Evolutionary conservation across 2,113 vertebrate genomes (phyloP), one percentile per base, ranked within the genome.

Genomic region (Melospiza georgiana): DNA sequence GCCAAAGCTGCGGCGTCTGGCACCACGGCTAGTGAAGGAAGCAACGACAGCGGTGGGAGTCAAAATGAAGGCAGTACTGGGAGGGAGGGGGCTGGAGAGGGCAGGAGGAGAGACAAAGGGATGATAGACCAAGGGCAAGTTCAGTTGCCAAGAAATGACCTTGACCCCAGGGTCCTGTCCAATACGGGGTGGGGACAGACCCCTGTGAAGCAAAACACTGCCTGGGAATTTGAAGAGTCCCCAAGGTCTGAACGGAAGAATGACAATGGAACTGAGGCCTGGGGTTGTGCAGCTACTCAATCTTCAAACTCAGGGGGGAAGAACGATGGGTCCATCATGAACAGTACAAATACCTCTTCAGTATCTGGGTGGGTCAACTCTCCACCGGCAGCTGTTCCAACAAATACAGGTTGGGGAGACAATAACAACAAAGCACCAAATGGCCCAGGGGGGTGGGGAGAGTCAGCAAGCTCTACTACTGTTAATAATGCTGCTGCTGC

Each of bases 141-240:
- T 83, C 98, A 97, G 77, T 95, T 99, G 96, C 99, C 99, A 89
- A 98, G 99, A 95, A 99, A 98, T 76, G 99, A 99, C 93, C 98
- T 99, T 84, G 99, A 99, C 97, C 99, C 99, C 43, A 98, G 99
- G 91, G 99, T 99, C 90, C 98, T 99, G 95, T 99, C 98, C 96
- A 99, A 99, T 95, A 98, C 98, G 1, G 99, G 99, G 54, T 99
- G 99, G 99, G 99, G 99, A 94, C 99, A 99, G 98, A 99, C 99
- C 88, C 99, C 99, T 52, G 99, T 99, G 65, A 98, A 98, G 94
- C 99, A 99, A 96, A 99, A 99, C 98, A 99, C 99, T 95, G 98
- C 98, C 93, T 99, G 99, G 99, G 99, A 99, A 98, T 99, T 99
- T 98, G 99, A 99, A 97, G 99, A 99, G 97, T 98, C 98, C 95